These are phyloP conservation scores for Ciona savignyi DNA, from an alignment of 23 tunicate genomes.

Conservation along the genomic window DNA sequence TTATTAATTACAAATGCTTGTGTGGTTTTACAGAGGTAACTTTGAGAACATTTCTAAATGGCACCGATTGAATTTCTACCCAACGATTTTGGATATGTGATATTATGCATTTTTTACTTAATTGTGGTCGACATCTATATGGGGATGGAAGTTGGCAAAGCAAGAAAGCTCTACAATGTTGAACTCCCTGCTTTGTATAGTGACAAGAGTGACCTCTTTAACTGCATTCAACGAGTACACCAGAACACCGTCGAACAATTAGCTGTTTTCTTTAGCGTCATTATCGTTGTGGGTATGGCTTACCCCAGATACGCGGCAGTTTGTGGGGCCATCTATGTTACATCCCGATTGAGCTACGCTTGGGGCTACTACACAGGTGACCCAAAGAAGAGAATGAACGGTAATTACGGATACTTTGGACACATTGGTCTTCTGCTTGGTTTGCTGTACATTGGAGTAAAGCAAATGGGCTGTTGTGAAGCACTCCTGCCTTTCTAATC, in stretches of 20 bases:
- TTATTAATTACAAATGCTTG: no score
- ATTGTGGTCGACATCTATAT: constrained; percentile 65
- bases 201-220: constrained; percentile 47
- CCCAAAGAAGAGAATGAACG: constrained; percentile 88
- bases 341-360: constrained; percentile 88
- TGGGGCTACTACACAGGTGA: constrained; percentile 99
- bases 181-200: constrained; percentile 90
- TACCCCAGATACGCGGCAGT: constrained; percentile 63
- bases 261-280: constrained; percentile 28
- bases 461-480: constrained; percentile 53
- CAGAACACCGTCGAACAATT: constrained; percentile 93
- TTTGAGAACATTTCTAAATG: constrained; percentile 8
- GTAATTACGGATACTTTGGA: constrained; percentile 72
- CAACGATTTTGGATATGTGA: constrained; percentile 63
- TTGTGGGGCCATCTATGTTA: constrained; percentile 71
- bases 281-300: constrained; percentile 46
- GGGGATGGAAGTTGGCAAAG: constrained; percentile 66
- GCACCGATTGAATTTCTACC: constrained; percentile 54
- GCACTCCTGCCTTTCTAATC: constrained; percentile 25
- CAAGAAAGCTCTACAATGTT: constrained; percentile 72
- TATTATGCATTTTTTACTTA: constrained; percentile 54
- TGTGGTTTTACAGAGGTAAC: not conserved
- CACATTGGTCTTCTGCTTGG: constrained; percentile 41
- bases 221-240: constrained; percentile 93
- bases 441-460: constrained; percentile 43